Evolutionary conservation across 2,888 invertebrate genomes (phyloP).

Genomic region (Stenoptilia bipunctidactyla): DNA sequence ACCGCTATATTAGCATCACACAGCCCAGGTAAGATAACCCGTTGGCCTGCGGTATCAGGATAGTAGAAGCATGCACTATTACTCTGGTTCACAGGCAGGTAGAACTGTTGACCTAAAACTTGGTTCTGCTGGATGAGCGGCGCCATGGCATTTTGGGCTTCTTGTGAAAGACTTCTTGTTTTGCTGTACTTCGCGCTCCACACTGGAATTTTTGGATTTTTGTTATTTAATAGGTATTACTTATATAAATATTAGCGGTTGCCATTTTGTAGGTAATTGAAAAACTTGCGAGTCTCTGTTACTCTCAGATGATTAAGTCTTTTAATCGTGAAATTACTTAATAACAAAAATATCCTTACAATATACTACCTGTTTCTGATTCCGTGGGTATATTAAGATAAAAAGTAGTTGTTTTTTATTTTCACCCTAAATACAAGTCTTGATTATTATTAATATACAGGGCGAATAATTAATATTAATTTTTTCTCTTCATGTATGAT

Average conservation of each 20-base stretch:
- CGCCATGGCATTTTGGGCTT: slow-evolving; percentile 26
- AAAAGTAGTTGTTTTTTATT: too few species aligned
- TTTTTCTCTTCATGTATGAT: too few species aligned
- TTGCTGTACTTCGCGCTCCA: slow-evolving; percentile 57
- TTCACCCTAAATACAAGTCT: too few species aligned
- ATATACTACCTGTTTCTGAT: too few species aligned
- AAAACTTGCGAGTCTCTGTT: too few species aligned
- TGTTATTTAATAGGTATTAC: neutral
- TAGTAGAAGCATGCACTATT: slow-evolving; percentile 49
- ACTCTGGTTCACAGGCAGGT: slow-evolving; percentile 29
- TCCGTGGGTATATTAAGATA: too few species aligned
- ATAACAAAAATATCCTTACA: too few species aligned
- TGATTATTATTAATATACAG: too few species aligned
- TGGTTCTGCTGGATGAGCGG: slow-evolving; percentile 24
- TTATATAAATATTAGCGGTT: neutral
- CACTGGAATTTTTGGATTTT: slow-evolving; percentile 23
- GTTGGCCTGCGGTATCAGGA: slow-evolving; percentile 27
- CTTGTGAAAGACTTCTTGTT: slow-evolving; percentile 22
- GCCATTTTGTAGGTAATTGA: too few species aligned
- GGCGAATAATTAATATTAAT: too few species aligned
- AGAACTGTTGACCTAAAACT: slow-evolving; percentile 32
- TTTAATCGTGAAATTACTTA: too few species aligned
- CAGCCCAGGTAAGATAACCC: slow-evolving; percentile 44
- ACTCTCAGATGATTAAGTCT: too few species aligned
- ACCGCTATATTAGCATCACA: slow-evolving; percentile 40